These are phyloP conservation scores for Leucozona laternaria DNA, from an alignment of 2,888 invertebrate genomes.

Conservation along the genomic window DNA sequence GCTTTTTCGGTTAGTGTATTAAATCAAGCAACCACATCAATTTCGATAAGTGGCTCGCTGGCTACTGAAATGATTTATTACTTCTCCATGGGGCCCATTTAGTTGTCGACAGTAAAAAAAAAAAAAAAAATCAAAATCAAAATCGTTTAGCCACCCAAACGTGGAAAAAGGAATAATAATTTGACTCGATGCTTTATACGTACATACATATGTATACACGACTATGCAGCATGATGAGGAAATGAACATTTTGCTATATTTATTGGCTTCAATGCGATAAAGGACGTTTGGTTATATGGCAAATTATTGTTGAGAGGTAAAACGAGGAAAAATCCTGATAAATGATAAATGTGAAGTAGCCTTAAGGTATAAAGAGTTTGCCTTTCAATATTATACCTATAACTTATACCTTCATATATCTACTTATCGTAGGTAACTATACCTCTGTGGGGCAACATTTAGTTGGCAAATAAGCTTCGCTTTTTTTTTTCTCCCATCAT, in stretches of 20 bases:
- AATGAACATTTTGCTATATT: constrained; percentile 60
- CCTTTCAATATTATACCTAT: constrained; percentile 24
- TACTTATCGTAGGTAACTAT: too few species aligned
- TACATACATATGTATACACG: not conserved
- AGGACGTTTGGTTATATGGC: constrained; percentile 27
- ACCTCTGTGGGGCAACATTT: constrained; percentile 22
- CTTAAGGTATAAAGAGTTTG: constrained; percentile 24
- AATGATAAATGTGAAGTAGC: constrained; percentile 70
- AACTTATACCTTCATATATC: not conserved
- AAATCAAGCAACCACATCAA: constrained; percentile 67
- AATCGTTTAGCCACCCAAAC: constrained; percentile 57
- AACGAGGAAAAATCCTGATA: constrained; percentile 50
- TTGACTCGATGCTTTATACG: constrained; percentile 38
- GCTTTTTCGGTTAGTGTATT: constrained; percentile 5
- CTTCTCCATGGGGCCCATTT: constrained; percentile 65
- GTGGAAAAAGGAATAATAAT: constrained; percentile 68
- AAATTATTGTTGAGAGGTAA: constrained; percentile 47
- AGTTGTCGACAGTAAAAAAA: constrained; percentile 64
- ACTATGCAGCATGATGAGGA: not conserved
- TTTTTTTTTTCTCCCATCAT: not conserved
- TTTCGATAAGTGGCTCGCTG: constrained; percentile 68
- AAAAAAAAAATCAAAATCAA: constrained; percentile 8
- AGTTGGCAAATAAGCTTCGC: constrained; percentile 48
- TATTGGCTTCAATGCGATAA: constrained; percentile 46
- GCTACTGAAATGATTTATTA: constrained; percentile 65